These are phyloP conservation scores for Azorinus chamasolen DNA, from an alignment of 2,888 invertebrate species.

Conservation along the genomic window DNA sequence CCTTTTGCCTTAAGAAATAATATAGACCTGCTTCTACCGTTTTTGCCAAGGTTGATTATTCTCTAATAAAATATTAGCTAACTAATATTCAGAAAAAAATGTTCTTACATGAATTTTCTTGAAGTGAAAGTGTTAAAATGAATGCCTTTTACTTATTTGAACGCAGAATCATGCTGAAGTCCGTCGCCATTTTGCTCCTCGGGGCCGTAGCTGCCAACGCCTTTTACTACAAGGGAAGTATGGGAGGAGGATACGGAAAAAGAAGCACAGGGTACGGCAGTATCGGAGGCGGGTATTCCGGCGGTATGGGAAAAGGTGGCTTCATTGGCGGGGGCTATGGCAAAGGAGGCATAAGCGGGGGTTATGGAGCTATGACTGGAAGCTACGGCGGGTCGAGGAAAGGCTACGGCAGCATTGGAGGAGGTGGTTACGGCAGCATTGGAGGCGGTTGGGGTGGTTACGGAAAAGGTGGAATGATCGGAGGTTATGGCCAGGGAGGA, in stretches of 20 bases:
- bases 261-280: neutral
- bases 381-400: constrained; percentile 10
- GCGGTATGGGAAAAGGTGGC: neutral
- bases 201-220: constrained; percentile 7
- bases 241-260: neutral
- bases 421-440: constrained; percentile 4
- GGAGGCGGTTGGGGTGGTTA: too few relatives aligned
- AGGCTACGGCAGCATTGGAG: constrained; percentile 2
- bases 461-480: too few relatives aligned
- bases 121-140: too few relatives aligned
- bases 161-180: neutral
- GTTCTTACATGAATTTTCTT: too few relatives aligned
- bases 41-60: too few relatives aligned
- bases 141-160: too few relatives aligned
- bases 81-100: too few relatives aligned
- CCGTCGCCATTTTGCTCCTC: neutral
- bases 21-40: too few relatives aligned
- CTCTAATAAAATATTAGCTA: too few relatives aligned
- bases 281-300: constrained; percentile 1
- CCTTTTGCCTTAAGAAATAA: too few relatives aligned
- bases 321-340: neutral
- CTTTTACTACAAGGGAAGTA: constrained; percentile 1
- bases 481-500: too few relatives aligned
- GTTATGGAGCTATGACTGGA: neutral
- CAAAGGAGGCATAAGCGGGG: neutral